Base-by-base conservation (phyloP, 2,797 vertebrate genomes). In the Pempheris klunzingeri region DNA sequence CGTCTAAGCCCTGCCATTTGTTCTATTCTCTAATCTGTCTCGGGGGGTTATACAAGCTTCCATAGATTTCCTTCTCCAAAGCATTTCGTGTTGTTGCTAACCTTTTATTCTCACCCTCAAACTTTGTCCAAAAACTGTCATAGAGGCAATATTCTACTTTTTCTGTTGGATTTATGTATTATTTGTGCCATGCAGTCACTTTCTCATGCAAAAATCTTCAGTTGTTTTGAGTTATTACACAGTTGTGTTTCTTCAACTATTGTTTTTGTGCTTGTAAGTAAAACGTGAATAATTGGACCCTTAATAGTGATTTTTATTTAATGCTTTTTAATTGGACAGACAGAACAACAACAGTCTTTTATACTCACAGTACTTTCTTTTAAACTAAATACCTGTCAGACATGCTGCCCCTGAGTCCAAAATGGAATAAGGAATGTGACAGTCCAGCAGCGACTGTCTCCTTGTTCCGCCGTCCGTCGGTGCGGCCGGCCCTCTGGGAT, bases 11-110 rank as follows among this genome's bases (percentile, higher is more conserved):
- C 41, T 38, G 36, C 11, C 7, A 9, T 74, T 76, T 66, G 11
- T 78, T 79, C 72, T 60, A 7, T 76, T 28, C 36, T 55, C 20
- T 22, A 14, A 59, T 49, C 34, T 47, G 64, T 50, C 30, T 60
- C n/a, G n/a, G 17, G 6, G 28, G 7, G 10, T 8, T 53, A 2
- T 30, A 20, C 32, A 47, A 61, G 62, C 44, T 15, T 28, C 17
- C 24, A 28, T 20, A n/a, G n/a, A 1, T 61, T 24, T 24, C 43
- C 4, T 17, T 44, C 46, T 34, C 34, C 17, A 0, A 4, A 8
- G 22, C 6, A 41, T 50, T 67, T 14, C 39, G 10, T 66, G 14
- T 53, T 20, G 20, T 7, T 60, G 24, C 49, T 59, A 4, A 30
- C 6, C 22, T 15, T 52, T 28, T 7, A n/a, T 39, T 15, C 11